phyloP scores from a whole-genome alignment of 2,797 vertebrate genomes.

The Chromobotia macracanthus region DNA sequence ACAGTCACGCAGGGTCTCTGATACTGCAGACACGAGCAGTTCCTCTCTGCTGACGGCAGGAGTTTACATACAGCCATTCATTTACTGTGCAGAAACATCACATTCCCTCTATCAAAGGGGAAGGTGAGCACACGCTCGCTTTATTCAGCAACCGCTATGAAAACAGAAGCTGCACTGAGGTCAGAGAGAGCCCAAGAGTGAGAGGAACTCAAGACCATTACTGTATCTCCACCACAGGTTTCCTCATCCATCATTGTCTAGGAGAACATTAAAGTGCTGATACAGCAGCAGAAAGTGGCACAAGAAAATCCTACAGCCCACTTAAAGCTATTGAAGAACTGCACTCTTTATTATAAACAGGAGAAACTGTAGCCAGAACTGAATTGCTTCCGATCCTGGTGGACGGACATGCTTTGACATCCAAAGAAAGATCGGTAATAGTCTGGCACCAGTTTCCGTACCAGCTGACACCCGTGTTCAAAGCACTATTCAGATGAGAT shows the following conservation, averaged over 20 bases:
- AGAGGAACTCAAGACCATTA: constrained; percentile 27
- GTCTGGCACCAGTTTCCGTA: neutral
- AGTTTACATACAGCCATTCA: constrained; percentile 39
- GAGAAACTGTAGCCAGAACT: neutral
- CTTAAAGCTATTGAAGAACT: constrained; percentile 13
- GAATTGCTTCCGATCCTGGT: neutral
- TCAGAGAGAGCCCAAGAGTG: constrained; percentile 5
- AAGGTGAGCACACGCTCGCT: neutral
- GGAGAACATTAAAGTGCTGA: constrained; percentile 20
- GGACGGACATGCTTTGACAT: neutral
- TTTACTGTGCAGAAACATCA: constrained; percentile 26
- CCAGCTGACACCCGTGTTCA: neutral
- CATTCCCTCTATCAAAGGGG: constrained; percentile 22
- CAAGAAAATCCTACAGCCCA: constrained; percentile 16
- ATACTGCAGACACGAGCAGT: constrained; percentile 41
- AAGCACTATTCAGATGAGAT: neutral
- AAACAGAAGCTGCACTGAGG: constrained; percentile 39
- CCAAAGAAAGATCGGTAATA: neutral
- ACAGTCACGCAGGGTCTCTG: constrained; percentile 40
- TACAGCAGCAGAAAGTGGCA: constrained; percentile 11
- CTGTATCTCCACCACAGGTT: constrained; percentile 25
- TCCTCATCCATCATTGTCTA: constrained; percentile 46
- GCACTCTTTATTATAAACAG: constrained; percentile 8
- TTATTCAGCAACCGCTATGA: constrained; percentile 30
- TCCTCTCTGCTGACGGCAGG: constrained; percentile 38